Evolutionary conservation across 2,888 invertebrate genomes (phyloP), one percentile per base, ranked within the genome.

Genomic region (Drosophila colorata): DNA sequence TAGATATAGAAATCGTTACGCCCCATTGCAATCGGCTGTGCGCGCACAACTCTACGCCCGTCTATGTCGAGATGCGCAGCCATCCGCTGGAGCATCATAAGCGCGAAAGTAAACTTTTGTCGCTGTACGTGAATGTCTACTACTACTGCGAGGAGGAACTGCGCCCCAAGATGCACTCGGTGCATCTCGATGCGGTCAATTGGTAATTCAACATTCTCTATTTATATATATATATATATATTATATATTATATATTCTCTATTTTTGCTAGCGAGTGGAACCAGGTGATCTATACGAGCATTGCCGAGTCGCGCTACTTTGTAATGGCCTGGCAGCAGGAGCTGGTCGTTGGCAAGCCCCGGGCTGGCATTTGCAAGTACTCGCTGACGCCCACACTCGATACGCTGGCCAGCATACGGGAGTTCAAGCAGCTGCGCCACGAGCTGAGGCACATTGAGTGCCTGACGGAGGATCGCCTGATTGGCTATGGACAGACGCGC

Each of bases 311-410:
- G 4, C 90, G 92, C 5, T 92, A 92, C 72, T 92, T 92, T 65
- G 84, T 92, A 1, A 90, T 92, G 90, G 90, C 91, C 25, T 92
- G 91, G 91, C 90, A 90, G 43, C 91, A 92, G 58, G 91, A 91
- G 56, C 72, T 87, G 4, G 56, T 85, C 2, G 67, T 88, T 51
- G 90, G 90, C 3, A 91, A 87, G 59, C 75, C 85, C 6, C 87
- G 90, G 2, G 86, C 90, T 4, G 91, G 92, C 6, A 59, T 92
- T 4, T 92, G 92, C 74, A 92, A 92, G 72, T 92, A 92, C 77
- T 90, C 92, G 11, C 68, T 92, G 33, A 91, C 91, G 3, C 92
- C 92, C 5, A 88, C 90, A 31, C 74, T 92, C 40, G 92, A 92
- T 61, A 91, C 90, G 2, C 73, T 92, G 52, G 92, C 92, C 25